phyloP scores from a whole-genome alignment of 2,888 invertebrate species.

The Chrysina gloriosa region DNA sequence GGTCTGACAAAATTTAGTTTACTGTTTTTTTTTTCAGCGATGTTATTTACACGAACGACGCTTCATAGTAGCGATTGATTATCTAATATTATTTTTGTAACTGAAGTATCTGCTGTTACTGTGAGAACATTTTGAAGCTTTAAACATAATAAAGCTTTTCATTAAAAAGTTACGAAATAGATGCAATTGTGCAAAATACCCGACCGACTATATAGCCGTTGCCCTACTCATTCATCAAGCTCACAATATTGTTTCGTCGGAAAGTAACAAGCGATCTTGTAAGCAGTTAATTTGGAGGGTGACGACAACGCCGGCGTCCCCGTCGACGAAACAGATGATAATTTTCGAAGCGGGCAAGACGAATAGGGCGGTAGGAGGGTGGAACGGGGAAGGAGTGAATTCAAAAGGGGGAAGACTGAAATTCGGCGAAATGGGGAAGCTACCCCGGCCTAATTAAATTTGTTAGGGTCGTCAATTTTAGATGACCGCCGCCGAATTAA shows the following conservation, averaged over 20 bases:
- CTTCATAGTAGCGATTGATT: too few species aligned
- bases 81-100: too few species aligned
- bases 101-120: too few species aligned
- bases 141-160: too few species aligned
- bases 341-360: neutral
- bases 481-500: conserved; percentile 36
- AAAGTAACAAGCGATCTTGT: conserved; percentile 5
- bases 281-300: neutral
- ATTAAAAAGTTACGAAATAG: too few species aligned
- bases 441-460: conserved; percentile 31
- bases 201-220: neutral
- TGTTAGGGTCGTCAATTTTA: conserved; percentile 34
- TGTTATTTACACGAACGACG: too few species aligned
- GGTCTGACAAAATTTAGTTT: too few species aligned
- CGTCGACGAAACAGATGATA: neutral
- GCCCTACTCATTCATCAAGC: neutral
- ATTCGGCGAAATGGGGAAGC: conserved; percentile 18
- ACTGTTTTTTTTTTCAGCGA: too few species aligned
- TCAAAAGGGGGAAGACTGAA: neutral
- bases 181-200: neutral
- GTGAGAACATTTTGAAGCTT: too few species aligned
- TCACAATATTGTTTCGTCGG: neutral
- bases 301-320: neutral
- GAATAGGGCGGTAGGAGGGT: neutral
- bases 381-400: neutral